Evolutionary conservation across 2,888 invertebrate genomes (phyloP).

Genomic region (Caenorhabditis plicata): DNA sequence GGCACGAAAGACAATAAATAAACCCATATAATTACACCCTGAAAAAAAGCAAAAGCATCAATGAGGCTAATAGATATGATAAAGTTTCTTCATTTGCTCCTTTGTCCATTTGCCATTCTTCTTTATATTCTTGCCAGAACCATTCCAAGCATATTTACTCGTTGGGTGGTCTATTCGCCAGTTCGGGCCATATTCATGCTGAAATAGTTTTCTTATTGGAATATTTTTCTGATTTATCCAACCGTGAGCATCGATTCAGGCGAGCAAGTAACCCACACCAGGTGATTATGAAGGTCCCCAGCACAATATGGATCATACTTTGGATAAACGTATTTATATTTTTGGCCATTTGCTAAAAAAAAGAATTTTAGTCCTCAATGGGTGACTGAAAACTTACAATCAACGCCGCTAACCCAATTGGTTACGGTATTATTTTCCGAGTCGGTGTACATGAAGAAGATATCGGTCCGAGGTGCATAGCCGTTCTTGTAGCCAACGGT

Average conservation of each 20-base stretch:
- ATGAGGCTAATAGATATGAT: too few relatives aligned
- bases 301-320: constrained; percentile 27
- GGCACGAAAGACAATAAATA: too few relatives aligned
- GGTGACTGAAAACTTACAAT: not conserved
- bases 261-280: constrained; percentile 33
- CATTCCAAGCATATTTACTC: constrained; percentile 6
- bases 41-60: too few relatives aligned
- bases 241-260: constrained; percentile 24
- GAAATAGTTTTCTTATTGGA: too few relatives aligned
- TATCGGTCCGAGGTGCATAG: constrained; percentile 5
- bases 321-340: constrained; percentile 20
- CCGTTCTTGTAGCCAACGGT: constrained; percentile 10
- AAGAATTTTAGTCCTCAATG: not conserved
- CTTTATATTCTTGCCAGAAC: constrained; percentile 12
- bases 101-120: constrained; percentile 8
- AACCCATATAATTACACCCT: too few relatives aligned
- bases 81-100: constrained; percentile 11
- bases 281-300: constrained; percentile 17
- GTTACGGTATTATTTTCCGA: constrained; percentile 1
- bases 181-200: constrained; percentile 19
- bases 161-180: constrained; percentile 16
- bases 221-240: too few relatives aligned
- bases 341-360: constrained; percentile 4
- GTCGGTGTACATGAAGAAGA: constrained; percentile 23
- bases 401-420: constrained; percentile 18